These are phyloP conservation scores for Poeciliopsis retropinna DNA, from an alignment of 2,113 vertebrate genomes.

Conservation along the genomic window DNA sequence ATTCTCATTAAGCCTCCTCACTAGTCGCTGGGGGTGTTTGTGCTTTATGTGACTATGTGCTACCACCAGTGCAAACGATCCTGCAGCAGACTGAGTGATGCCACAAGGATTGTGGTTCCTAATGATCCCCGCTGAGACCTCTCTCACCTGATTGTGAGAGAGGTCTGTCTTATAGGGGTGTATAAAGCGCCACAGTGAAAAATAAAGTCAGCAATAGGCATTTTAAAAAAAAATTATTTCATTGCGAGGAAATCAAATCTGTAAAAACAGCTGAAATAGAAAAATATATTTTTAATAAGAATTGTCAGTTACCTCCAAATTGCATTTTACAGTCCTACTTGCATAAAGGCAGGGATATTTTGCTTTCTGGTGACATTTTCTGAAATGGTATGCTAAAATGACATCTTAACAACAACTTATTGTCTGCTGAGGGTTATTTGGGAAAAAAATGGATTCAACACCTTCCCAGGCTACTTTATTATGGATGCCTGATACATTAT, in stretches of 20 bases:
- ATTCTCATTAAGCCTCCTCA: slow-evolving; percentile 63
- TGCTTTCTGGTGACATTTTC: too few species aligned
- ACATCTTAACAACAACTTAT: too few species aligned
- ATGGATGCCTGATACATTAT: too few species aligned
- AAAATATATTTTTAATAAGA: too few species aligned
- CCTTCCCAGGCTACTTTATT: too few species aligned
- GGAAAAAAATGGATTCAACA: too few species aligned
- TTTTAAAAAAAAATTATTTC: too few species aligned
- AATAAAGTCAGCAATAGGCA: neutral
- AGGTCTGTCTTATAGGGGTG: slow-evolving; percentile 32
- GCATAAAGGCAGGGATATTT: too few species aligned
- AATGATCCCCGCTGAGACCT: slow-evolving; percentile 71
- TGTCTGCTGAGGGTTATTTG: too few species aligned
- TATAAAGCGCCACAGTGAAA: slow-evolving; percentile 40
- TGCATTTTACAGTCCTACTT: neutral
- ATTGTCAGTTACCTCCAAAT: neutral
- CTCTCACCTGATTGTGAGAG: slow-evolving; percentile 7
- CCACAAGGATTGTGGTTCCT: slow-evolving; percentile 36
- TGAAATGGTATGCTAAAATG: too few species aligned
- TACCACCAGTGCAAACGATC: slow-evolving; percentile 51
- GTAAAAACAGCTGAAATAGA: neutral
- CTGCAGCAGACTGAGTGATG: slow-evolving; percentile 29
- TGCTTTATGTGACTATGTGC: slow-evolving; percentile 17
- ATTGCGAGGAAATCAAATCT: neutral
- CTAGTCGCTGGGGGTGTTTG: slow-evolving; percentile 26